Evolutionary conservation across 2,888 invertebrate genomes (phyloP), one percentile per base, ranked within the genome.

Genomic region (Timema podura): DNA sequence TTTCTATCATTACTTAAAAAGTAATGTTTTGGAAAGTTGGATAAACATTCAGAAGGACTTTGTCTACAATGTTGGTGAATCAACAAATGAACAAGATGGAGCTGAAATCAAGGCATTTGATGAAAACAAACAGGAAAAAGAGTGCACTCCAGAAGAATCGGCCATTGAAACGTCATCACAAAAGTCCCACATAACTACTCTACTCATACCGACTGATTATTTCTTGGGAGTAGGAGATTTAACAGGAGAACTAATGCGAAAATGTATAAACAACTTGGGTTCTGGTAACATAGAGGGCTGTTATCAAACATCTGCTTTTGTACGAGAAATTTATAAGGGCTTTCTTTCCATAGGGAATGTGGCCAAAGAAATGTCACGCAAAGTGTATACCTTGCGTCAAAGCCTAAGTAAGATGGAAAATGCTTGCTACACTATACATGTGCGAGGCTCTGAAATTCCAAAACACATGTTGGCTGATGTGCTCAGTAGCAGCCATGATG

Each of bases 211-310:
- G 0, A 78, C 78, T 49, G 89, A 89, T 73, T 89, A 84, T 75
- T 82, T 96, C 78, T 81, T 96, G 57, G 96, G 96, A 0, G 80
- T 96, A 49, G 91, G 91, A 0, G 96, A 96, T 82, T 83, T 95
- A 47, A 94, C 93, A 0, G 96, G 96, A 0, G 96, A 96, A 80
- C 80, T 96, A 61, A 96, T 96, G 96, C 85, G 96, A 67, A 87
- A 90, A 75, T 93, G 94, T 68, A 92, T 96, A 8, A 93, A 91
- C 78, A 90, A 90, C 76, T 85, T 95, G 70, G 89, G 91, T 0
- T 86, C 86, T 72, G 93, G 93, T 0, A 89, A 93, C 74, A 86
- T 88, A 13, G 85, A 86, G 5, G 88, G 87, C 64, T 93, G 93
- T 78, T 88, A 87, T 77, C 84, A 87, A 69, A 86, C 88, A 1